These are phyloP conservation scores for Trypoxylus dichotomus DNA, from an alignment of 1,140 invertebrate species.

Conservation along the genomic window DNA sequence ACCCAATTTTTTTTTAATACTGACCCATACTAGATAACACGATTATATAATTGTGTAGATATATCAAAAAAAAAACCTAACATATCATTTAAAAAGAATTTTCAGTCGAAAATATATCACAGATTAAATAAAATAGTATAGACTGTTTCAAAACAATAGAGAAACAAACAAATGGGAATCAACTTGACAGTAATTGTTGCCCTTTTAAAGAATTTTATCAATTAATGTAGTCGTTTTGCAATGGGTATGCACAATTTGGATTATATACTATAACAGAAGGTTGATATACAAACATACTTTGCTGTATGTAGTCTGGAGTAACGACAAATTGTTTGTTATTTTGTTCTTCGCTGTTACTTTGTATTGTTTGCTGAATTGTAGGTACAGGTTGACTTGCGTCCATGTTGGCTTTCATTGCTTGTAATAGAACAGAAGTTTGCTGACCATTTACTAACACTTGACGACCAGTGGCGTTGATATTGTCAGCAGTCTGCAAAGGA, in stretches of 20 bases:
- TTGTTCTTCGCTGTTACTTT: slow-evolving; percentile 35
- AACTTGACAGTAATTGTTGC: slow-evolving; percentile 24
- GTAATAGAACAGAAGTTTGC: slow-evolving; percentile 48
- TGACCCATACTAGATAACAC: slow-evolving; percentile 19
- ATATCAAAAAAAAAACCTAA: neutral
- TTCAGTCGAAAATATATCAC: slow-evolving; percentile 30
- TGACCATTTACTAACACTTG: slow-evolving; percentile 51
- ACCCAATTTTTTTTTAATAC: slow-evolving; percentile 26
- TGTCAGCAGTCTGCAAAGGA: neutral
- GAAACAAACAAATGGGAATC: neutral
- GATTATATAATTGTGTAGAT: neutral
- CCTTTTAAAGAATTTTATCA: slow-evolving; percentile 21
- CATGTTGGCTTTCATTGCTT: slow-evolving; percentile 50
- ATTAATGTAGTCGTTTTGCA: slow-evolving; percentile 50
- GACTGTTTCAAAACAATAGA: slow-evolving; percentile 3
- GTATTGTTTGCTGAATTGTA: slow-evolving; percentile 31
- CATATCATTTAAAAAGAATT: slow-evolving; percentile 6
- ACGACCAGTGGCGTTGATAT: slow-evolving; percentile 34
- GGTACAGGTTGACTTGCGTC: slow-evolving; percentile 31
- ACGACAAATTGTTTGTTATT: slow-evolving; percentile 75
- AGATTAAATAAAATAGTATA: slow-evolving; percentile 17
- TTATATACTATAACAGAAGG: slow-evolving; percentile 53
- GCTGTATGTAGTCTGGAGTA: slow-evolving; percentile 86
- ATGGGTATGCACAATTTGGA: slow-evolving; percentile 52
- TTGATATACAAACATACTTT: slow-evolving; percentile 68